phyloP scores from a whole-genome alignment of 2,888 invertebrate genomes.

The Plagodis pulveraria region DNA sequence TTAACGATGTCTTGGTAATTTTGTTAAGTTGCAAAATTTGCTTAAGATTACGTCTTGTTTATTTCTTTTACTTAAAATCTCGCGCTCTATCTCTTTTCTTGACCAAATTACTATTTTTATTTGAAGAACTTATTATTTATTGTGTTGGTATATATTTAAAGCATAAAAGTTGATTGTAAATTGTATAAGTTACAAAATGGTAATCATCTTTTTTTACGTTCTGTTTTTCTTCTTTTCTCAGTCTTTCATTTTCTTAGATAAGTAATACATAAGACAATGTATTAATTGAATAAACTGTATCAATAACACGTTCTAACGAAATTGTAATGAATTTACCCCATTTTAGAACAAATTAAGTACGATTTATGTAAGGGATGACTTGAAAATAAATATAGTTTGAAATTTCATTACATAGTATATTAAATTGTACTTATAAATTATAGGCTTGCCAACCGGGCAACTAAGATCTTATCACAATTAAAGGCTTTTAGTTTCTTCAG shows the following conservation, averaged over 20 bases:
- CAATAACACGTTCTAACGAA: constrained; percentile 22
- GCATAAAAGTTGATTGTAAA: constrained; percentile 19
- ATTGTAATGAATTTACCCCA: no score
- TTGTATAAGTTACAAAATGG: constrained; percentile 1
- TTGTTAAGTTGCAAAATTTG: constrained; percentile 78
- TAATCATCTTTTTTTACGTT: not conserved
- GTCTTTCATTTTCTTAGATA: constrained; percentile 4
- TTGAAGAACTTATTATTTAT: constrained; percentile 15
- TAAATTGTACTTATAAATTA: not conserved
- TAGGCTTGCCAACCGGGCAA: constrained; percentile 4
- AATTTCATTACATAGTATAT: not conserved
- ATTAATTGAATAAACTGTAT: constrained; percentile 39
- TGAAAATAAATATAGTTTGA: not conserved
- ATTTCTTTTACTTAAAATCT: constrained; percentile 11
- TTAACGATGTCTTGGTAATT: constrained; percentile 74
- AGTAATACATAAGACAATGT: constrained; percentile 10
- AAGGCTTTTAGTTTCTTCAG: constrained; percentile 5
- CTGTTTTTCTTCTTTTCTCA: constrained; percentile 6
- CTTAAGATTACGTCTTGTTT: constrained; percentile 71
- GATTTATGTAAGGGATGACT: not conserved
- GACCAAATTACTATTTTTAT: not conserved
- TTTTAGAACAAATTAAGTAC: no score
- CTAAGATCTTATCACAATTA: constrained; percentile 2
- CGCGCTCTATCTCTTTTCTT: no score
- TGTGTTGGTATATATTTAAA: constrained; percentile 12